Evolutionary conservation across 2,888 invertebrate species (phyloP).

Genomic region (Hypercompe scribonia): DNA sequence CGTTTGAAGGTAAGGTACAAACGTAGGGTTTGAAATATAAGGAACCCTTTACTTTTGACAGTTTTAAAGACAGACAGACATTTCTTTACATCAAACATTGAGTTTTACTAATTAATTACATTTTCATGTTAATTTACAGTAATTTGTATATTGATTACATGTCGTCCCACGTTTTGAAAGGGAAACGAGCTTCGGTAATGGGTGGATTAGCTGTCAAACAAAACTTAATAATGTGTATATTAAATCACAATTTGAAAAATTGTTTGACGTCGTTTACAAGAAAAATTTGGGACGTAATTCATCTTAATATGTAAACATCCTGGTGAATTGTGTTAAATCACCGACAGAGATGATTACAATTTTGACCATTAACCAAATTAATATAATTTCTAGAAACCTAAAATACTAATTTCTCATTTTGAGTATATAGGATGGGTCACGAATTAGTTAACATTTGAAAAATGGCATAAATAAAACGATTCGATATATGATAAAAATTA

Average conservation of each 20-base stretch:
- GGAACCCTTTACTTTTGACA: background rate
- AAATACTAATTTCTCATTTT: background rate
- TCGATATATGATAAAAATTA: no score
- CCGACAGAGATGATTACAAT: background rate
- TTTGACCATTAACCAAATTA: background rate
- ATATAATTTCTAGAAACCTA: background rate
- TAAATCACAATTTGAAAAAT: conserved; percentile 13
- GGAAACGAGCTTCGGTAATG: conserved; percentile 2
- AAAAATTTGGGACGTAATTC: conserved; percentile 2
- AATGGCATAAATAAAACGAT: no score
- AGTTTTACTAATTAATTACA: conserved; percentile 35
- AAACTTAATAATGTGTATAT: conserved; percentile 18
- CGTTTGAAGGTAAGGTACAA: no score
- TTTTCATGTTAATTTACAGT: conserved; percentile 39
- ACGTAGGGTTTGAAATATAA: no score
- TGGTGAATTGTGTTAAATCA: background rate
- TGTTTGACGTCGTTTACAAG: background rate
- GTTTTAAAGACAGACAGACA: conserved; percentile 31
- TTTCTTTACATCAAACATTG: conserved; percentile 26
- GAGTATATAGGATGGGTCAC: no score
- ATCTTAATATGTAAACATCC: background rate
- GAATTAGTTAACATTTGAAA: no score
- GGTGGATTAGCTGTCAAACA: conserved; percentile 15
- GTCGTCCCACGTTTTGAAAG: conserved; percentile 19
- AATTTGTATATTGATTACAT: conserved; percentile 21